Percentiles rank a stretch among this genome's conserved stretches.
Conservation (phyloP, 2,797 vertebrate species). For the Mastacembelus armatus region DNA sequence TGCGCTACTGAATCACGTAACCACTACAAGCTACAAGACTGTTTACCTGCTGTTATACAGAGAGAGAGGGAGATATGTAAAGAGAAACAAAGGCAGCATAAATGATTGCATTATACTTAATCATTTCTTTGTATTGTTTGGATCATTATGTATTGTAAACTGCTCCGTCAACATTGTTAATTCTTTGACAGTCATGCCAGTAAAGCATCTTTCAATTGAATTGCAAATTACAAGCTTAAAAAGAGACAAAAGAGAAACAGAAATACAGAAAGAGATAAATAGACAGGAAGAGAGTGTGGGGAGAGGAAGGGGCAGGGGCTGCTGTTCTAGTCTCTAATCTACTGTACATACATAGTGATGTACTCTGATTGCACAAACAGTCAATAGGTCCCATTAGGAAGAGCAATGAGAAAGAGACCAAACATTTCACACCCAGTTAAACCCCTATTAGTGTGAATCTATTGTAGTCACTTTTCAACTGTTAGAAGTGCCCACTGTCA, state of each 20-base stretch:
- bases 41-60: conserved; percentile 84
- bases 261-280: conserved; percentile 43
- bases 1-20: conserved; percentile 80
- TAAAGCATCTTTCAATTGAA: conserved; percentile 43
- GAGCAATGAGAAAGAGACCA: conserved; percentile 64
- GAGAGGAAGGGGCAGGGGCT: conserved; percentile 12
- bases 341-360: conserved; percentile 77
- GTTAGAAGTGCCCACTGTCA: conserved; percentile 16
- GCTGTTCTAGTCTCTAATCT: conserved; percentile 78
- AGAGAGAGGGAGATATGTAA: conserved; percentile 41
- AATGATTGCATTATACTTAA: conserved; percentile 75
- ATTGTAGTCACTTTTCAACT: conserved; percentile 43
- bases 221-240: conserved; percentile 50
- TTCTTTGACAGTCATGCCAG: conserved; percentile 39
- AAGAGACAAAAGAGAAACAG: conserved; percentile 3
- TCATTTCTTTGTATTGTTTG: conserved; percentile 79
- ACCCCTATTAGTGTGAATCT: conserved; percentile 53
- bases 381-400: conserved; percentile 77
- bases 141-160: conserved; percentile 72
- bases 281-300: conserved; percentile 40
- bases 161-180: conserved; percentile 72
- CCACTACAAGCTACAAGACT: conserved; percentile 81
- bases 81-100: conserved; percentile 74
- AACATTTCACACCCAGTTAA: conserved; percentile 69
- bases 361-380: conserved; percentile 75